These are phyloP conservation scores for Parambassis ranga DNA, from an alignment of 2,797 vertebrate genomes.

Conservation along the genomic window DNA sequence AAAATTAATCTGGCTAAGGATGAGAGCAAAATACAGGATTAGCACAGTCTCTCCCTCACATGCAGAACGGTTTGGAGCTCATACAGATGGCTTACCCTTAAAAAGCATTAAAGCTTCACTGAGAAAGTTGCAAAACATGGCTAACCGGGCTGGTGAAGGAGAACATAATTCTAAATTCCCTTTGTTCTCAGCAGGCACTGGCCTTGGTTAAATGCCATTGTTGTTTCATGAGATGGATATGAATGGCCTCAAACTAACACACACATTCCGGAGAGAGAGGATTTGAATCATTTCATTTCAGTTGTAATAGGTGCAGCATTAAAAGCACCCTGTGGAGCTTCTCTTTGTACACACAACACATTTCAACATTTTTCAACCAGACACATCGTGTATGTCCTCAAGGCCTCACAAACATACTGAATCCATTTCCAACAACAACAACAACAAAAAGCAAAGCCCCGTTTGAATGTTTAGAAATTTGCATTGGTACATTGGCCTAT, in stretches of 20 bases:
- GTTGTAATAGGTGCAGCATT: constrained; percentile 11
- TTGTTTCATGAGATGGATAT: constrained; percentile 7
- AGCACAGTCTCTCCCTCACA: not conserved
- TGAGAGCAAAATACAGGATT: not conserved
- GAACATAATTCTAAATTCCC: not conserved
- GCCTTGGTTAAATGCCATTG: not conserved
- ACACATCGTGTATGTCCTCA: not conserved
- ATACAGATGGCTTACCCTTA: not conserved
- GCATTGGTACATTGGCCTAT: too few species aligned
- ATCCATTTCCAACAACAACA: too few species aligned
- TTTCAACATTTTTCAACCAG: not conserved
- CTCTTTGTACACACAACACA: constrained; percentile 5
- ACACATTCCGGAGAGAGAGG: not conserved
- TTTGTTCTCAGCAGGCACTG: constrained; percentile 23
- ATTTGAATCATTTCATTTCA: not conserved
- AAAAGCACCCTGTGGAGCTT: constrained; percentile 3
- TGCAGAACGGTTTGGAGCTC: not conserved
- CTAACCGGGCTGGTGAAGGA: too few species aligned
- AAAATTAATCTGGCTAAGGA: too few species aligned
- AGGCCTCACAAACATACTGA: not conserved
- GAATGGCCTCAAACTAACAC: constrained; percentile 9
- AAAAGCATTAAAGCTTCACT: not conserved
- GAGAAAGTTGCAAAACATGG: not conserved
- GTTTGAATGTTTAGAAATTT: too few species aligned
- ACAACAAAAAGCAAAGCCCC: too few species aligned